Percentiles rank a stretch among this genome's conserved stretches.
phyloP scores from a whole-genome alignment of 1,140 invertebrate species.

The Asbolus verrucosus region DNA sequence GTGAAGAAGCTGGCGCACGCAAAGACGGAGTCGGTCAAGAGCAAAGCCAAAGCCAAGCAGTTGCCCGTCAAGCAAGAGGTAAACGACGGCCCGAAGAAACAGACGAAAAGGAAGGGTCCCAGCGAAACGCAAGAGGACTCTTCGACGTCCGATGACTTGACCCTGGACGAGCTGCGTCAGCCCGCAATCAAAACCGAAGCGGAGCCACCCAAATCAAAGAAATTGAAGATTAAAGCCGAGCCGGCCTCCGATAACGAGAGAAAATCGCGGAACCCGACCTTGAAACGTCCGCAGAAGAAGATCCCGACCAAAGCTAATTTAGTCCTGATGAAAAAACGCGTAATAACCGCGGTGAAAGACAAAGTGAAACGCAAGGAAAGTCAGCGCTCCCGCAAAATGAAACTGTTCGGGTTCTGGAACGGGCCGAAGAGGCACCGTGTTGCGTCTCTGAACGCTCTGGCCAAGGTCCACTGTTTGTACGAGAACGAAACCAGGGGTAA shows the following conservation, averaged over 20 bases:
- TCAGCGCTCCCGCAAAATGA: slow-evolving; percentile 63
- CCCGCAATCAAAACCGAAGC: slow-evolving; percentile 6
- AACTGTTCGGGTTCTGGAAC: slow-evolving; percentile 71
- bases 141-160: slow-evolving; percentile 61
- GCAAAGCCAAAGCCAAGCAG: slow-evolving; percentile 50
- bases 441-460: slow-evolving; percentile 88
- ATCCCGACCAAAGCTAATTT: slow-evolving; percentile 61
- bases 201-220: slow-evolving; percentile 26
- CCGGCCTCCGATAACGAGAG: slow-evolving; percentile 53
- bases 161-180: slow-evolving; percentile 54
- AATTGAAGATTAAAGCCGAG: slow-evolving; percentile 48
- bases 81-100: slow-evolving; percentile 43
- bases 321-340: slow-evolving; percentile 58
- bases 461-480: slow-evolving; percentile 92
- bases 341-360: slow-evolving; percentile 48
- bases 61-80: slow-evolving; percentile 38
- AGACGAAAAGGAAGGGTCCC: slow-evolving; percentile 5
- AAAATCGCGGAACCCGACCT: slow-evolving; percentile 51
- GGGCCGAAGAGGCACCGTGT: slow-evolving; percentile 85
- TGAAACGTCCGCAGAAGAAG: slow-evolving; percentile 59
- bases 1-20: slow-evolving; percentile 30
- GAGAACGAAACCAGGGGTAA: slow-evolving; percentile 86
- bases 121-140: slow-evolving; percentile 47
- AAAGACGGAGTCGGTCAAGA: slow-evolving; percentile 21
- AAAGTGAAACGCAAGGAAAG: slow-evolving; percentile 55